A percentile compares a stretch with the other conserved stretches of the same genome.
Conservation (phyloP, 2,888 invertebrate species). For the Perizoma flavofasciatum region DNA sequence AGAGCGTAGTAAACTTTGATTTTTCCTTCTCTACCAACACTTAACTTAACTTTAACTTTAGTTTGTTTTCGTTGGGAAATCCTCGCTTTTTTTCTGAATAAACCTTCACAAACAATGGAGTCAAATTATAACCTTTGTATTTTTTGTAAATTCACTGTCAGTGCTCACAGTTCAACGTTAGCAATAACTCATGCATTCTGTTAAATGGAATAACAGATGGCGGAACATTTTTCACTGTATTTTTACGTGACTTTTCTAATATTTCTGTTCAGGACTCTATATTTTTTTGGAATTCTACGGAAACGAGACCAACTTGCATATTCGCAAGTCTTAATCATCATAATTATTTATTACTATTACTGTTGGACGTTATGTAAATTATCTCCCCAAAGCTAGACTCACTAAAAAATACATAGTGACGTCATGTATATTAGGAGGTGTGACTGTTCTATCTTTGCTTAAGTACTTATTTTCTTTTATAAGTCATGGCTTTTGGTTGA, state of each 20-base stretch:
- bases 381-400: no score
- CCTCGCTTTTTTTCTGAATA: background rate
- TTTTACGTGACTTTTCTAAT: constrained; percentile 12
- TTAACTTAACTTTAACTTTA: constrained; percentile 1
- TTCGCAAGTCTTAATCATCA: no score
- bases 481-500: no score
- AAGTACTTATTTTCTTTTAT: no score
- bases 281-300: no score
- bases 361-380: no score
- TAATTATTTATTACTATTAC: no score
- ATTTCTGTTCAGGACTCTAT: background rate
- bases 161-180: background rate
- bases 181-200: constrained; percentile 16
- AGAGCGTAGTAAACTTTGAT: constrained; percentile 11
- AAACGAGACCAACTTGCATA: no score
- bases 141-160: background rate
- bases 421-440: no score
- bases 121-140: background rate
- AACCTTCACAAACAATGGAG: no score
- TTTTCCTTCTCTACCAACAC: constrained; percentile 5
- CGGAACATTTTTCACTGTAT: constrained; percentile 20
- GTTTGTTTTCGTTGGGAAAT: background rate
- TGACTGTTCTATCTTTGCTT: no score
- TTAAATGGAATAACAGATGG: constrained; percentile 15
- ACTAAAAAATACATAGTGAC: no score